Evolutionary conservation across 92 coral and sea anemone genomes (phyloP), one percentile per base, ranked within the genome.

Genomic region (Epizoanthus ramosus): DNA sequence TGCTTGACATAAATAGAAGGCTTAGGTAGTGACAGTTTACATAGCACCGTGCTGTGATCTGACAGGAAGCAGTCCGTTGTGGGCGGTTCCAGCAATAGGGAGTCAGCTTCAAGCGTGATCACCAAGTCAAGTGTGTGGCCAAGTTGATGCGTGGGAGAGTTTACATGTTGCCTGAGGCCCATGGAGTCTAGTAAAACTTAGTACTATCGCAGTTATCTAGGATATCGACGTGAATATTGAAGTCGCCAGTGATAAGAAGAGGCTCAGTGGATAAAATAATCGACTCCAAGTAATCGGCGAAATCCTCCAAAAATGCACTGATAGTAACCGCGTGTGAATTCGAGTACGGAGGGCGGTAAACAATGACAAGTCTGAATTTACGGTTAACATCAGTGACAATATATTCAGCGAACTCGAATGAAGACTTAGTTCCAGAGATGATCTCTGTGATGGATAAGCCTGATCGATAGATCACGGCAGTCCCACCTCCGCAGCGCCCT

Each of bases 261-360:
- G 75, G 80, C 66, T 83, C 91, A 45, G 87, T 22, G 2, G 80
- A 83, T 76, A 88, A 24, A 25, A 88, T 58, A 22, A 88, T 68
- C 17, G 87, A 57, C 65, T 83, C 87, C 35, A 83, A 28, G 47
- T 74, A 83, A 1, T 39, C 63, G 28, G 91, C 72, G 37, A 87
- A 87, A 37, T 83, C 84, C 19, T 65, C 59, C 35, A 87, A 50
- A 23, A 87, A 87, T 18, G 85, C 63, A 52, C 52, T 35, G 5
- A 72, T 23, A 9, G 82, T 17, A 12, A 67, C 80, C 21, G 84
- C 31, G 31, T 28, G 31, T 28, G 31, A 0, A 28, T 28, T 28
- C 31, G 31, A 28, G 31, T 28, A 83, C 2, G 83, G 91, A 0
- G 75, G 59, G 14, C 87, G 87, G 47, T 87, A 87, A 3, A 87